These are phyloP conservation scores for Centruroides sculpturatus DNA, from an alignment of 1,140 invertebrate genomes.

Conservation along the genomic window DNA sequence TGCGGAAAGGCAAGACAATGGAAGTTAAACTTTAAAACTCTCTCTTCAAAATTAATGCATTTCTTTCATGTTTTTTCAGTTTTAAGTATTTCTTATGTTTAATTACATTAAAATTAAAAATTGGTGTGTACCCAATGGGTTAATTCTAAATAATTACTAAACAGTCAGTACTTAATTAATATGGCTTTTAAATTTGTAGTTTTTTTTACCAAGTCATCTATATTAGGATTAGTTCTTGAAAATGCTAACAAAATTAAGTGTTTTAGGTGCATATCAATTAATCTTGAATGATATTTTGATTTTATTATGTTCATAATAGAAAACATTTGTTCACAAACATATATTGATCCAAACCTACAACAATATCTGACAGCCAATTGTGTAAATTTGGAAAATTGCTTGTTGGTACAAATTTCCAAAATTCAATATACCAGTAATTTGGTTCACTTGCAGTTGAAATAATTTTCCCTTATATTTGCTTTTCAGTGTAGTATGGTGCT, in stretches of 20 bases:
- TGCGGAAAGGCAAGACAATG: too few relatives aligned
- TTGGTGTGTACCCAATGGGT: too few relatives aligned
- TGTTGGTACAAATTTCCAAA: not conserved
- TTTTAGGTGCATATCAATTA: not conserved
- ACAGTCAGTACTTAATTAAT: not conserved
- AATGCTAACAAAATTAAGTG: not conserved
- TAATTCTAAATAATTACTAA: not conserved
- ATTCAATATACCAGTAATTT: slow-evolving; percentile 1
- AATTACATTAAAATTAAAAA: too few relatives aligned
- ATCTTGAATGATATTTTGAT: not conserved
- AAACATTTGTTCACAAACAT: too few relatives aligned
- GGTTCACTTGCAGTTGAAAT: slow-evolving; percentile 2
- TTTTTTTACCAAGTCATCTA: not conserved
- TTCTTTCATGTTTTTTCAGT: too few relatives aligned
- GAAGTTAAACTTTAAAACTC: too few relatives aligned
- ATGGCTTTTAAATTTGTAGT: not conserved
- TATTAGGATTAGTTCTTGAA: not conserved
- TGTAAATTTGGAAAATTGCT: not conserved
- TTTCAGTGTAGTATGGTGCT: not conserved
- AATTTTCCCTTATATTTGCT: not conserved
- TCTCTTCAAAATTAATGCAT: too few relatives aligned
- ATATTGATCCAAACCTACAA: too few relatives aligned
- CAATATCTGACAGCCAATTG: not conserved
- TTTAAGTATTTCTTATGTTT: too few relatives aligned
- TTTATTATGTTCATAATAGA: not conserved